Evolutionary conservation across 2,797 vertebrate species (phyloP).

Genomic region (Myotis daubentonii): DNA sequence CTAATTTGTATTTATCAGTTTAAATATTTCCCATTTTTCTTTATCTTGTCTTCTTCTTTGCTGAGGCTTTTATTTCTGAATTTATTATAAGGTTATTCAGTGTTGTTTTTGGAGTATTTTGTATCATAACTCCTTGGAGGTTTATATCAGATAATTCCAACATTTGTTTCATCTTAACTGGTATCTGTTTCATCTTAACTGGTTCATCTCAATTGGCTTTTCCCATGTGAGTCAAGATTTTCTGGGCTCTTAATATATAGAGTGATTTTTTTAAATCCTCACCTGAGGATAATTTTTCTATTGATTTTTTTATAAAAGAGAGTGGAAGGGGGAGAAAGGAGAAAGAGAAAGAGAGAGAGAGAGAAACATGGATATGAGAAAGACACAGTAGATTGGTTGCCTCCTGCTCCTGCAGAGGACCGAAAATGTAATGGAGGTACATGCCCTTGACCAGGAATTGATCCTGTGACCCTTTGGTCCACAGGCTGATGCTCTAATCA

Average conservation of each 20-base stretch:
- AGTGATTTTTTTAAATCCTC: not conserved
- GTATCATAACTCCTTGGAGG: not conserved
- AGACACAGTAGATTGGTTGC: not conserved
- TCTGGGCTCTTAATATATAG: not conserved
- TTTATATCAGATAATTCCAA: not conserved
- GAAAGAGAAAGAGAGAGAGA: not conserved
- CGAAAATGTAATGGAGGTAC: not conserved
- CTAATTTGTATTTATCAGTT: not conserved
- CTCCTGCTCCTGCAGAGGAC: not conserved
- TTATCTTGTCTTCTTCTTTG: not conserved
- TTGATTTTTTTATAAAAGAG: not conserved
- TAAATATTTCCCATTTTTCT: not conserved
- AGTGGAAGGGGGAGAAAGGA: too few relatives aligned
- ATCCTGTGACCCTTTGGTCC: too few relatives aligned
- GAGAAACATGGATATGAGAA: not conserved
- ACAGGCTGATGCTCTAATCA: too few relatives aligned
- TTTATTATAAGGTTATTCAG: not conserved
- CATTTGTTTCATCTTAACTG: not conserved
- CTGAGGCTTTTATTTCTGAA: not conserved
- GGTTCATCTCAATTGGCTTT: not conserved
- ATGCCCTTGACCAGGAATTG: not conserved
- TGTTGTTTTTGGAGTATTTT: not conserved
- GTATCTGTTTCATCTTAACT: not conserved
- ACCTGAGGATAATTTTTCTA: not conserved
- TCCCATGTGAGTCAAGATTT: not conserved